Evolutionary conservation across 1,140 invertebrate genomes (phyloP), one percentile per base, ranked within the genome.

Genomic region (Argopecten irradians): DNA sequence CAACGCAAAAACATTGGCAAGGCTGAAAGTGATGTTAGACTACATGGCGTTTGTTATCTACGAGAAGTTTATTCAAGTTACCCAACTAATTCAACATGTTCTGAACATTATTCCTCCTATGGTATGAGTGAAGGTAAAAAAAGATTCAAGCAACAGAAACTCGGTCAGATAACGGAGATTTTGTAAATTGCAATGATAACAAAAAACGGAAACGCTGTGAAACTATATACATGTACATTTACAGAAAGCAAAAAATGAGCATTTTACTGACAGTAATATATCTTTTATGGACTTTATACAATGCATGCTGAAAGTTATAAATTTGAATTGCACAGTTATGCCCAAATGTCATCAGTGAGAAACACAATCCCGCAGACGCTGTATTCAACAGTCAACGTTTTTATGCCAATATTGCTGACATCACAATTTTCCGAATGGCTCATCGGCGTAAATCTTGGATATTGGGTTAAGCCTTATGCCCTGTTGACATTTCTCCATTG

Each of bases 181-280:
- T 16, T 71, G 55, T 71, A 71, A 71, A 71, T n/a, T 16, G 55
- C n/a, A 8, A 5, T 28, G 22, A 5, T 71, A n/a, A 22, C 0
- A 71, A 71, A 71, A 71, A 46, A 46, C 1, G 22, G 55, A 71
- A 71, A n/a, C 13, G 55, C 5, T 5, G 55, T 71, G 55, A 28
- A 71, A 71, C 55, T n/a, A 5, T 71, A 71, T 71, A 71, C n/a
- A 71, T 71, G n/a, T 71, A 28, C n/a, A 71, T 71, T 71, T 71
- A 28, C 55, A 71, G 55, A n/a, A 71, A 71, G n/a, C 55, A 71
- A 71, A 71, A 71, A 71, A 71, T 1, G 3, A 71, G 19, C 5
- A 8, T 71, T 71, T 71, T 28, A 71, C 55, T 71, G 55, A 71
- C 55, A 71, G 55, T 71, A 28, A 71, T n/a, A 28, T 71, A 71